phyloP scores from a whole-genome alignment of 2,888 invertebrate genomes.

The Oxycera nigricornis region DNA sequence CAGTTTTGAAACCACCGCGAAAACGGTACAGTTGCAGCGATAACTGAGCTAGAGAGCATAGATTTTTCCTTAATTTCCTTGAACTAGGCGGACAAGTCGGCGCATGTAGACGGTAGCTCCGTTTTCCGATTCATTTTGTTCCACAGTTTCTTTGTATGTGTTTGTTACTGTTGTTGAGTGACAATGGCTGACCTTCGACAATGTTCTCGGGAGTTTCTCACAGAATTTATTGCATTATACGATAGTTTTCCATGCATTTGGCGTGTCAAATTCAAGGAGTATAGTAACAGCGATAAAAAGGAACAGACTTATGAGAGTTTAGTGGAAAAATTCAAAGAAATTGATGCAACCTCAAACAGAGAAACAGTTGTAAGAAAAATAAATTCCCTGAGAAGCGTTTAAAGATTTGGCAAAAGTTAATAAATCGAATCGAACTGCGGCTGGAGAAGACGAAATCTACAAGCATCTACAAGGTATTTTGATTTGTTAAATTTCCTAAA shows the following conservation, averaged over 20 bases:
- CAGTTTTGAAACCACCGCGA: not conserved
- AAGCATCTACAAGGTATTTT: not conserved
- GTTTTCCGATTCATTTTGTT: not conserved
- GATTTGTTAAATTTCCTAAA: not conserved
- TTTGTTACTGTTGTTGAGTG: too few species aligned
- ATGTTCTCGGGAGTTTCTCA: slow-evolving; percentile 5
- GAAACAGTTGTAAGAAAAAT: not conserved
- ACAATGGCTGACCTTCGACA: slow-evolving; percentile 4
- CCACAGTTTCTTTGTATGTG: not conserved
- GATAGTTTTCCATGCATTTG: slow-evolving; percentile 1
- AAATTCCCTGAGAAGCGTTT: slow-evolving; percentile 4
- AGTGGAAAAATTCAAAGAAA: not conserved
- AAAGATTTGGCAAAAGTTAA: not conserved
- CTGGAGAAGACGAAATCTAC: slow-evolving; percentile 6
- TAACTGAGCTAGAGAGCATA: not conserved
- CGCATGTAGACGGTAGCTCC: not conserved
- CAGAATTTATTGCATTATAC: not conserved
- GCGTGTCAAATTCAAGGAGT: not conserved
- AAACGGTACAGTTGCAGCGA: slow-evolving; percentile 20
- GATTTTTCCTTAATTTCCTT: too few species aligned
- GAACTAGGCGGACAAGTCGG: not conserved
- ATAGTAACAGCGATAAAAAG: not conserved
- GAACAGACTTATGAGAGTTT: not conserved
- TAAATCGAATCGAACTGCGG: not conserved
- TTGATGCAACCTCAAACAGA: slow-evolving; percentile 1